Conservation (phyloP, 1,140 invertebrate genomes). For the Bradysia coprophila region DNA sequence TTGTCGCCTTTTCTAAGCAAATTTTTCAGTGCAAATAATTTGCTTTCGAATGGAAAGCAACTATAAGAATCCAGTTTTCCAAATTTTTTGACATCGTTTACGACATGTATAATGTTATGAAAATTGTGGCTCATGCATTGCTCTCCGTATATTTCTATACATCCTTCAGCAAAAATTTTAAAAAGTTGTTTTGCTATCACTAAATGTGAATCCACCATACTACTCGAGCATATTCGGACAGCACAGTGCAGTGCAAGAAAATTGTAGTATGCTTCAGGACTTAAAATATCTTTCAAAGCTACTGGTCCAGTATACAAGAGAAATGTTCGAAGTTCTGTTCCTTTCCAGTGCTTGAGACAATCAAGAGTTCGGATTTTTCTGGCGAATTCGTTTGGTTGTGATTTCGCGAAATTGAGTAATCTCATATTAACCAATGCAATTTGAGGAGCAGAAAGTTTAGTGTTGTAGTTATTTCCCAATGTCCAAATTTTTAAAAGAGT, state of each 20-base stretch:
- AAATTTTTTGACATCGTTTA: not conserved
- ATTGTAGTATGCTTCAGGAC: not conserved
- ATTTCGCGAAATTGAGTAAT: not conserved
- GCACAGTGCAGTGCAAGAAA: not conserved
- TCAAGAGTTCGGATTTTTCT: not conserved
- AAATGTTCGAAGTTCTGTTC: not conserved
- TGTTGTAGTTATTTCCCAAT: too few relatives aligned
- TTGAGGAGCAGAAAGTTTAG: too few relatives aligned
- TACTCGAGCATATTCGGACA: not conserved
- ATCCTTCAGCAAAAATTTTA: not conserved
- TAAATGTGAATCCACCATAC: not conserved
- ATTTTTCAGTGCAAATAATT: not conserved
- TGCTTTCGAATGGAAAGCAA: not conserved
- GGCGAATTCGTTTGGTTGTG: not conserved
- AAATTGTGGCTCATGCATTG: not conserved
- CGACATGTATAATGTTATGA: not conserved
- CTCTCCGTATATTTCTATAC: not conserved
- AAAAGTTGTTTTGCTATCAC: not conserved
- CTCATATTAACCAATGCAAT: too few relatives aligned
- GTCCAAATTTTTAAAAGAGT: too few relatives aligned
- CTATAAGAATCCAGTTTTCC: not conserved
- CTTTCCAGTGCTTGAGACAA: not conserved
- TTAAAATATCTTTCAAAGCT: not conserved
- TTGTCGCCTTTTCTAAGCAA: not conserved
- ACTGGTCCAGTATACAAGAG: not conserved